phyloP scores from a whole-genome alignment of 2,113 vertebrate species.

The Lepisosteus oculatus region DNA sequence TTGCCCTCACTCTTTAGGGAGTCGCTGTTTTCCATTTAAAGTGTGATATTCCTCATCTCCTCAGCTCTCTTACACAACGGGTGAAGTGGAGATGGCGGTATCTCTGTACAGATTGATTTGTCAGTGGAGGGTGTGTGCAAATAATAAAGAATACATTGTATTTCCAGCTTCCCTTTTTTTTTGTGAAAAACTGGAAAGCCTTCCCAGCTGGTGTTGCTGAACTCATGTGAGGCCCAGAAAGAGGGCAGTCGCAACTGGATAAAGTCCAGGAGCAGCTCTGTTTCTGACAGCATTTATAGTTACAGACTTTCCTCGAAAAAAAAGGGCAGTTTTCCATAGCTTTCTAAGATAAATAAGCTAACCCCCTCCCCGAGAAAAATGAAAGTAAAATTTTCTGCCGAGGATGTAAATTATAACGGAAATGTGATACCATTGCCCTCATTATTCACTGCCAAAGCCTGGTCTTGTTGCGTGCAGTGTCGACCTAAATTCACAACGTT shows the following conservation, averaged over 20 bases:
- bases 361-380: background rate
- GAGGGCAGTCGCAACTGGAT: conserved; percentile 66
- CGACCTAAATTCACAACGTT: background rate
- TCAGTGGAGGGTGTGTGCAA: conserved; percentile 51
- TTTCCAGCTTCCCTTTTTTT: conserved; percentile 44
- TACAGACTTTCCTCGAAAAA: conserved; percentile 39
- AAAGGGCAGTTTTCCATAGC: conserved; percentile 44
- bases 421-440: background rate
- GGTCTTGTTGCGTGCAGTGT: background rate
- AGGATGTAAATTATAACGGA: conserved; percentile 11
- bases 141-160: conserved; percentile 66
- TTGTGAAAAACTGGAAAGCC: conserved; percentile 38
- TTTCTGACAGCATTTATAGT: conserved; percentile 52
- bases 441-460: background rate
- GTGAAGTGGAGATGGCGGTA: conserved; percentile 38
- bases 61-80: conserved; percentile 15
- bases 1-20: background rate
- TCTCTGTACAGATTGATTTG: conserved; percentile 34
- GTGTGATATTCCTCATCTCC: background rate
- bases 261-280: conserved; percentile 61
- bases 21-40: background rate
- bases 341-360: conserved; percentile 35
- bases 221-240: conserved; percentile 62
- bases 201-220: conserved; percentile 50
- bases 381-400: background rate